phyloP scores from a whole-genome alignment of 2,888 invertebrate species.

The Volucella inflata region DNA sequence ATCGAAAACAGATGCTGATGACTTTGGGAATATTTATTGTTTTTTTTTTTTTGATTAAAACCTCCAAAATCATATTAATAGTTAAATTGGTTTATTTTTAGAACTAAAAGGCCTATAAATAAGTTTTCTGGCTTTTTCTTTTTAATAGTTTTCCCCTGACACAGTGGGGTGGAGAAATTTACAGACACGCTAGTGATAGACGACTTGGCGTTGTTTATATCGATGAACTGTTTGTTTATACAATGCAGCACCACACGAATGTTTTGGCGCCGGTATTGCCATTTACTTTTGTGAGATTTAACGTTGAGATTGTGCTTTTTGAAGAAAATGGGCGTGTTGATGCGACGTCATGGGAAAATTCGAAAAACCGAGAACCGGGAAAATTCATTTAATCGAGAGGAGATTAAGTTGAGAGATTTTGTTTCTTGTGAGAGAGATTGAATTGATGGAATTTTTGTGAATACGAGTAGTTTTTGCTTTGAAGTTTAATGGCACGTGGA shows the following conservation, averaged over 20 bases:
- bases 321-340: too few relatives aligned
- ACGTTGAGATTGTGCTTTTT: too few relatives aligned
- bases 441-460: too few relatives aligned
- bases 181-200: neutral
- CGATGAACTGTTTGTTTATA: constrained; percentile 11
- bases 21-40: neutral
- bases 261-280: constrained; percentile 3
- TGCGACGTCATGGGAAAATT: too few relatives aligned
- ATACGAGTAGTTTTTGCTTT: too few relatives aligned
- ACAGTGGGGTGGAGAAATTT: constrained; percentile 18
- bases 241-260: neutral
- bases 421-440: too few relatives aligned
- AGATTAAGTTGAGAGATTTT: too few relatives aligned
- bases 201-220: neutral
- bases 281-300: too few relatives aligned
- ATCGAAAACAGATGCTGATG: constrained; percentile 27
- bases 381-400: too few relatives aligned
- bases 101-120: constrained; percentile 32
- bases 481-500: too few relatives aligned
- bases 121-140: constrained; percentile 11
- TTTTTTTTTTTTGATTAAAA: neutral
- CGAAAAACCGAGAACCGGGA: too few relatives aligned
- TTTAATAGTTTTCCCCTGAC: constrained; percentile 16
- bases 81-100: constrained; percentile 30
- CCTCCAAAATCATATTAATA: constrained; percentile 26